Evolutionary conservation across 2,113 vertebrate species (phyloP).

Genomic region (Myocastor coypus): DNA sequence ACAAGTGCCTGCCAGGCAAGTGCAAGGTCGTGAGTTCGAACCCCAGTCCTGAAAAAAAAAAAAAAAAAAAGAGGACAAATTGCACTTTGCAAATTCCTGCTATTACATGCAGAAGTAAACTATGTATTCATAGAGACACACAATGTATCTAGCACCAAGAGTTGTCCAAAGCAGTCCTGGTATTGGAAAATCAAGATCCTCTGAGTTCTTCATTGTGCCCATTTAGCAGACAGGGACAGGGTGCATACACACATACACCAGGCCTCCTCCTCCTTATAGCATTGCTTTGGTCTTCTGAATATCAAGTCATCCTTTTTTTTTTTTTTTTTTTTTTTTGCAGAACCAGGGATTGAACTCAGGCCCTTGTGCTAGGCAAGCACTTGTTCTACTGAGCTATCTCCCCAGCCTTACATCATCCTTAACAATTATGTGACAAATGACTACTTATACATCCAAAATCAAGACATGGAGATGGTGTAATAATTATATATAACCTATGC

Average conservation of each 20-base stretch:
- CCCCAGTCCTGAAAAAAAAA: too few species aligned
- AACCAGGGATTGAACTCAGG: too few species aligned
- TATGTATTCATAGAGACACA: slow-evolving; percentile 22
- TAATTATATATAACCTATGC: not conserved
- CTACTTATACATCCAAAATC: not conserved
- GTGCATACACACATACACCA: not conserved
- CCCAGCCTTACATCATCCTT: not conserved
- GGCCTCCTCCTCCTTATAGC: not conserved
- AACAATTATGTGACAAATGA: slow-evolving; percentile 14
- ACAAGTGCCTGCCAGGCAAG: too few species aligned
- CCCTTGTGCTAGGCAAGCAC: too few species aligned
- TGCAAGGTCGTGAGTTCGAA: too few species aligned
- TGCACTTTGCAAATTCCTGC: not conserved
- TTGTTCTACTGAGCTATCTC: too few species aligned
- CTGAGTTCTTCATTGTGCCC: not conserved
- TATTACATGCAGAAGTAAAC: slow-evolving; percentile 28
- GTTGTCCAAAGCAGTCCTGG: not conserved
- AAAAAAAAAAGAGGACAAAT: not conserved
- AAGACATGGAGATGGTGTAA: not conserved
- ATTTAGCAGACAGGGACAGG: not conserved
- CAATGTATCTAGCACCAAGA: not conserved
- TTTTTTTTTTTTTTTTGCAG: too few species aligned
- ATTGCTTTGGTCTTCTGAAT: slow-evolving; percentile 3
- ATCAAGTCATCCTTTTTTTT: not conserved
- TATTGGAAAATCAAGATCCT: slow-evolving; percentile 32